These are phyloP conservation scores for Odontomachus brunneus DNA, from an alignment of 1,140 invertebrate genomes.

Conservation along the genomic window DNA sequence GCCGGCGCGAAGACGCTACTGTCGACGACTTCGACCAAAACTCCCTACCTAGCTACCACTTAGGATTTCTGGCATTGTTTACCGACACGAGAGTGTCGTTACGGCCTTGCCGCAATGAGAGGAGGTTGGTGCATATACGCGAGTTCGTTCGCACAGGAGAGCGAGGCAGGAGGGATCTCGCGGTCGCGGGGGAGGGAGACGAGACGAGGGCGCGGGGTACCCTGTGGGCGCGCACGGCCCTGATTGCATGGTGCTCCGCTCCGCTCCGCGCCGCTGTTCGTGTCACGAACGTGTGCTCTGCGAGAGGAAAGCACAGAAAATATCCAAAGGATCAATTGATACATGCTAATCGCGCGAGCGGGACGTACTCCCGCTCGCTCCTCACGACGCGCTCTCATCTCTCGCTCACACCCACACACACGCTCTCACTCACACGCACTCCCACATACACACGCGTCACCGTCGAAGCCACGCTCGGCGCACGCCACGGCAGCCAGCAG, in stretches of 20 bases:
- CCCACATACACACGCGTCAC: not conserved
- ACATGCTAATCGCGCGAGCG: not conserved
- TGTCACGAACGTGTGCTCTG: slow-evolving; percentile 58
- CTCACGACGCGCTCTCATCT: too few relatives aligned
- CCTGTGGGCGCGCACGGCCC: slow-evolving; percentile 63
- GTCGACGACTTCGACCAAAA: not conserved
- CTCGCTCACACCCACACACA: not conserved
- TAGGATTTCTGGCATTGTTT: slow-evolving; percentile 29
- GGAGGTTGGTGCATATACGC: slow-evolving; percentile 13
- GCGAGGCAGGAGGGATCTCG: not conserved
- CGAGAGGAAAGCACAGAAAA: slow-evolving; percentile 58
- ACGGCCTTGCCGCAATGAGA: not conserved
- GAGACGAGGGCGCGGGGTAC: slow-evolving; percentile 15
- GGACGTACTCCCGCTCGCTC: not conserved
- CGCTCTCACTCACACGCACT: not conserved
- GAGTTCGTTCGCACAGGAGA: not conserved
- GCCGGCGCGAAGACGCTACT: not conserved
- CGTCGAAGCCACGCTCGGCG: not conserved
- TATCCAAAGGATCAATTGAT: slow-evolving; percentile 35
- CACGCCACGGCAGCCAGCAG: not conserved
- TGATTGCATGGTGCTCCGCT: slow-evolving; percentile 62
- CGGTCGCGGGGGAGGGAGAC: not conserved
- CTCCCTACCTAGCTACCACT: slow-evolving; percentile 26
- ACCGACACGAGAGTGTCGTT: slow-evolving; percentile 2
- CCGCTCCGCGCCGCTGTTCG: slow-evolving; percentile 61